Conservation (phyloP, 2,113 vertebrate genomes). For the Sinocyclocheilus grahami region DNA sequence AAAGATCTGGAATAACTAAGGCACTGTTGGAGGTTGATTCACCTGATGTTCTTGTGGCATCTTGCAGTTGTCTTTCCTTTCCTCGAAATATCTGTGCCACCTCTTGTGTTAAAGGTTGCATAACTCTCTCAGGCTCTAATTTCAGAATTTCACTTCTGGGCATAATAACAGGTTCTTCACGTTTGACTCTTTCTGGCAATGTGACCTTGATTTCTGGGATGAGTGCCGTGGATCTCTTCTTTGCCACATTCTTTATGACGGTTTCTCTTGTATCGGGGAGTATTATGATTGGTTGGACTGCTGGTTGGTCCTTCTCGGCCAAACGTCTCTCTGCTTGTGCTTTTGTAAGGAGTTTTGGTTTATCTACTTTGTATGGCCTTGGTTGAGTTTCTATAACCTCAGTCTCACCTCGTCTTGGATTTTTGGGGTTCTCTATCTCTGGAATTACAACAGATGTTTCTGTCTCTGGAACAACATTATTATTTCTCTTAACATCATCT, state of each 20-base stretch:
- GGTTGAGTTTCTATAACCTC: slow-evolving; percentile 24
- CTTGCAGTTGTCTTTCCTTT: slow-evolving; percentile 57
- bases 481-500: background rate
- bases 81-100: slow-evolving; percentile 49
- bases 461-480: background rate
- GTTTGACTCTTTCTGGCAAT: slow-evolving; percentile 50
- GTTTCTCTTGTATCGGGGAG: slow-evolving; percentile 46
- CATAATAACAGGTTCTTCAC: slow-evolving; percentile 54
- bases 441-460: background rate
- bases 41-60: slow-evolving; percentile 52
- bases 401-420: slow-evolving; percentile 45
- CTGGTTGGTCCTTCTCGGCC: slow-evolving; percentile 41
- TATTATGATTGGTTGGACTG: slow-evolving; percentile 45
- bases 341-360: slow-evolving; percentile 48
- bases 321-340: slow-evolving; percentile 37
- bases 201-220: slow-evolving; percentile 53
- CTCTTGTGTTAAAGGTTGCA: slow-evolving; percentile 55
- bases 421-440: background rate
- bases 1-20: slow-evolving; percentile 24
- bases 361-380: slow-evolving; percentile 29
- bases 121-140: slow-evolving; percentile 62
- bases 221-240: slow-evolving; percentile 43
- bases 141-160: slow-evolving; percentile 66
- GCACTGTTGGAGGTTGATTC: slow-evolving; percentile 18
- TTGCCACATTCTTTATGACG: slow-evolving; percentile 54